Evolutionary conservation across 1,140 invertebrate genomes (phyloP), one percentile per base, ranked within the genome.

Genomic region (Pachypeltis micranthus): DNA sequence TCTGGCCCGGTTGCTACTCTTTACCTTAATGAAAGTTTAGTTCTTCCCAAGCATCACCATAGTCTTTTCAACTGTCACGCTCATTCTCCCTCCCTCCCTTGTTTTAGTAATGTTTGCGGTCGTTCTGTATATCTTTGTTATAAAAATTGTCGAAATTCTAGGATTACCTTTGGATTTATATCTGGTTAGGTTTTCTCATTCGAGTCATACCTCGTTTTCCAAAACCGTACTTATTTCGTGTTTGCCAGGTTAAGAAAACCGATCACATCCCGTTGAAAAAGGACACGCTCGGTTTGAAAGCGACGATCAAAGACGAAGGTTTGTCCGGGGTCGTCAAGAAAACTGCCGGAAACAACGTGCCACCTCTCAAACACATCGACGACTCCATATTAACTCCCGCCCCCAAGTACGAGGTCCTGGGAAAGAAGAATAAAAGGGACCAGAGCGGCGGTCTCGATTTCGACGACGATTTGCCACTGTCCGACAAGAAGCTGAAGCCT

Each of bases 241-340:
- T 39, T 39, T 39, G 7, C 16, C 16, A 63, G 62, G 19, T 28
- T 16, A 63, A 63, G 47, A 63, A 63, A 23, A 31, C 62, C 10
- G 62, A 58, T n/a, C 24, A 25, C 4, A 12, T 24, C 4, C 26
- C 55, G 27, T 10, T 23, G 1, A 58, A 58, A 16, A 63, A 63
- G 27, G 56, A 63, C n/a, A 19, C 19, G 12, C 25, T 58, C 16
- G 16, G n/a, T 23, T 29, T 27, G 4, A 67, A 63, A 31, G 28
- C 25, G 19, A 63, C 66, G 2, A 59, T 61, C 7, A 66, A 67
- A 44, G 70, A 70, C 47, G 66, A 72, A 31, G 67, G 67, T 0
- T 24, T 66, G 21, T 66, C 67, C 21, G 71, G 71, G 44, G 70
- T 72, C 55, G 67, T 70, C 7, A 69, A 72, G 29, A 65, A 67